phyloP scores from a whole-genome alignment of 2,888 invertebrate species.

The Entomobrya proxima region DNA sequence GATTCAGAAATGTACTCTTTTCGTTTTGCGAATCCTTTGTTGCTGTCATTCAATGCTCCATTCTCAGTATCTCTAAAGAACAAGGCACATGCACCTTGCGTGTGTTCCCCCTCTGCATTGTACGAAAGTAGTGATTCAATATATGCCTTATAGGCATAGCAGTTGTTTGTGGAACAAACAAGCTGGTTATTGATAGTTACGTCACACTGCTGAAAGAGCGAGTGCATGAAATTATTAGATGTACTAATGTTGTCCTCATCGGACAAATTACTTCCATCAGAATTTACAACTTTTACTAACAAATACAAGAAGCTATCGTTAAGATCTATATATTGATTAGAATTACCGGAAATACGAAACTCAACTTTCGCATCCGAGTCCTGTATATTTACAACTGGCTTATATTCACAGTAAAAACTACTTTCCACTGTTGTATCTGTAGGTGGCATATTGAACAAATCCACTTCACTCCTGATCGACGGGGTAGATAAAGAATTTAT shows the following conservation, averaged over 20 bases:
- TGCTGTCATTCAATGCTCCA: conserved; percentile 28
- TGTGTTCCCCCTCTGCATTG: background rate
- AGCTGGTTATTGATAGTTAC: background rate
- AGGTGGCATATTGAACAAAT: conserved; percentile 62
- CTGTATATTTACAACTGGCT: conserved; percentile 64
- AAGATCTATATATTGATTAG: conserved; percentile 62
- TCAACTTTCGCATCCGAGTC: conserved; percentile 65
- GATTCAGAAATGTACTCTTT: conserved; percentile 38
- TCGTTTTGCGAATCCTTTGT: conserved; percentile 48
- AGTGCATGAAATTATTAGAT: conserved; percentile 58
- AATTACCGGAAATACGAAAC: conserved; percentile 58
- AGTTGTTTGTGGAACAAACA: background rate
- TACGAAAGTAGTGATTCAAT: background rate
- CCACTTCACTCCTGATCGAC: conserved; percentile 42
- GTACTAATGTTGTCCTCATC: conserved; percentile 2
- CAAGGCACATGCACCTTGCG: conserved; percentile 44
- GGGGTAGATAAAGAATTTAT: conserved; percentile 58
- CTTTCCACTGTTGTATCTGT: conserved; percentile 67
- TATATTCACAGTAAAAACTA: conserved; percentile 67
- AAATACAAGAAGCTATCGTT: conserved; percentile 53
- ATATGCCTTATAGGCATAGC: conserved; percentile 34
- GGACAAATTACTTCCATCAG: conserved; percentile 32
- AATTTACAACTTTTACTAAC: conserved; percentile 35
- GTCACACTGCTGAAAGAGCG: conserved; percentile 53
- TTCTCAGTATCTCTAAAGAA: conserved; percentile 57